Evolutionary conservation across 64 coral and sea anemone genomes (phyloP), one percentile per base, ranked within the genome.

Genomic region (Acropora yongei): DNA sequence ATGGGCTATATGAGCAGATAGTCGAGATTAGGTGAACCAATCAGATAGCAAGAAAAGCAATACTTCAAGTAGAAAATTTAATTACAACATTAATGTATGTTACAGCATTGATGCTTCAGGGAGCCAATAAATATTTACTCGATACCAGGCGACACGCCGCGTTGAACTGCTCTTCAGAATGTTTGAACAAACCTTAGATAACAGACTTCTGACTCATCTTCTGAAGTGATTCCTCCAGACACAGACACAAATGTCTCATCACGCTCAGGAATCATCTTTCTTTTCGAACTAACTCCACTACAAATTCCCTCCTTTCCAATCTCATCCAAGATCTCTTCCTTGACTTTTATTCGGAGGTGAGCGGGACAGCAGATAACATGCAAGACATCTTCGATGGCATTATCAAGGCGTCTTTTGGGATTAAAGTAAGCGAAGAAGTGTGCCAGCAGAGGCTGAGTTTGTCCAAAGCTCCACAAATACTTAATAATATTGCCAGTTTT

Each of bases 351-450:
- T 85, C 61, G 47, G 1, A 85, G 65, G 8, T 85, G 82, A 71
- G 82, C 43, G 1, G 82, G 82, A 12, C 61, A 85, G 8, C 82
- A 85, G n/a, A 85, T 85, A 1, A 85, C 61, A 16, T 20, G 30
- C 61, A 85, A 71, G 46, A 85, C 45, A 71, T 85, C 82, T 85
- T 85, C n/a, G n/a, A n/a, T n/a, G n/a, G n/a, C 61, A 20, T 61
- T 71, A 69, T 85, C 4, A 18, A 63, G 61, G 2, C 82, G 82
- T 6, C 49, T 44, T 30, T 12, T n/a, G 10, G 42, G 17, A 7
- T 14, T 13, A 71, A 85, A 85, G 82, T 85, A 85, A 10, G 82
- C 82, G 43, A 85, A 85, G 63, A 85, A 85, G 16, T 49, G 13
- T 48, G 82, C 82, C 44, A n/a, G 12, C 10, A 17, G 16, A 2